Conservation (phyloP, 2,113 vertebrate species). For the Petrocephalus microphthalmus region DNA sequence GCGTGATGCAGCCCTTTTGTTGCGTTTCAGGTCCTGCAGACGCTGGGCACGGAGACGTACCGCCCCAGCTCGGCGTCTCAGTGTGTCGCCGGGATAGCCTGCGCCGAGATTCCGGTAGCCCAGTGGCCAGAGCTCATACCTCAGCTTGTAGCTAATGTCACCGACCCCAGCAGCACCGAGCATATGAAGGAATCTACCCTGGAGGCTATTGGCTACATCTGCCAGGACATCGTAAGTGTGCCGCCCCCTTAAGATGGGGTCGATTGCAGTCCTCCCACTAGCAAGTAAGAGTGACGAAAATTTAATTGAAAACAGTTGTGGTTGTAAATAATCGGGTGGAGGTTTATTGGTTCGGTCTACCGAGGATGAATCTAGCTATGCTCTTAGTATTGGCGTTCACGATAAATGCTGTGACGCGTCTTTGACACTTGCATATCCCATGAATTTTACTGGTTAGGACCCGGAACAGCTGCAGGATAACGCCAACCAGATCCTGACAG, state of each 20-base stretch:
- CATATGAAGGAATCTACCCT: slow-evolving; percentile 98
- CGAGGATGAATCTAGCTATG: background rate
- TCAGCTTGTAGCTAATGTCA: slow-evolving; percentile 91
- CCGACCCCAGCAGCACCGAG: slow-evolving; percentile 87
- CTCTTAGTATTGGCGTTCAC: background rate
- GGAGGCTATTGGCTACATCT: slow-evolving; percentile 98
- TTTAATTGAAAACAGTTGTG: background rate
- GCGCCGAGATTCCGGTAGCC: slow-evolving; percentile 90
- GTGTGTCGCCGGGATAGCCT: slow-evolving; percentile 94
- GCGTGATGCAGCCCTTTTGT: background rate
- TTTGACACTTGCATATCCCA: background rate
- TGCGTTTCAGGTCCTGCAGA: slow-evolving; percentile 78
- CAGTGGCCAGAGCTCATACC: slow-evolving; percentile 97
- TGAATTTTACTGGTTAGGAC: slow-evolving; percentile 60
- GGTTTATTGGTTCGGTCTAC: background rate
- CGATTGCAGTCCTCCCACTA: background rate
- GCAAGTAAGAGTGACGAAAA: background rate
- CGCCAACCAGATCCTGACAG: slow-evolving; percentile 95
- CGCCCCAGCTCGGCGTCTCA: slow-evolving; percentile 94
- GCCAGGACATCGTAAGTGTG: slow-evolving; percentile 92
- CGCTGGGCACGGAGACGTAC: slow-evolving; percentile 92
- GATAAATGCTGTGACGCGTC: background rate
- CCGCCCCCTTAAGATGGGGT: background rate
- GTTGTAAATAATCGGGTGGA: too few species aligned
- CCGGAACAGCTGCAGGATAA: slow-evolving; percentile 97